Conservation (phyloP, 2,797 vertebrate genomes). For the Megaceryle alcyon region DNA sequence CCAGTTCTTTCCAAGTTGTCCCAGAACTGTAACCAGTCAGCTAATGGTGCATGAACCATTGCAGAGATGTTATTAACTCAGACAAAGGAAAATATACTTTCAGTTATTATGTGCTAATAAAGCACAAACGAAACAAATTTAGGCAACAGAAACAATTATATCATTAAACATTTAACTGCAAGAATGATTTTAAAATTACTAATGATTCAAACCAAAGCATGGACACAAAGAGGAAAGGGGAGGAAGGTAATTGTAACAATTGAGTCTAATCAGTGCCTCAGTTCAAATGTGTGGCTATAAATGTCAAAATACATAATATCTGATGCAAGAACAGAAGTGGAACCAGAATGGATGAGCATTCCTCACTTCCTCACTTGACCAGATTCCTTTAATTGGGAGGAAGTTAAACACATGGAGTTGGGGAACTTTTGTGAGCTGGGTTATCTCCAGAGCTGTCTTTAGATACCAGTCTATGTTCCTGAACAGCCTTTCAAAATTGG, state of each 20-base stretch:
- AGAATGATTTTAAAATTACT: conserved; percentile 55
- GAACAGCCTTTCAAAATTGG: background rate
- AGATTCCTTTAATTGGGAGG: conserved; percentile 26
- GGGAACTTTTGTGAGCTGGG: background rate
- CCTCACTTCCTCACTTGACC: conserved; percentile 35
- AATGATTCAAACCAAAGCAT: conserved; percentile 32
- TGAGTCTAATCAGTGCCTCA: conserved; percentile 29
- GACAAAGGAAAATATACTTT: conserved; percentile 54
- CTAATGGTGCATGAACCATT: background rate
- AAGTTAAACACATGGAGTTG: conserved; percentile 30
- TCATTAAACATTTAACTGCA: conserved; percentile 52
- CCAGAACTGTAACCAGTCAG: background rate
- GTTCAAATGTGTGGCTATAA: background rate
- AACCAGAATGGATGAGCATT: conserved; percentile 55
- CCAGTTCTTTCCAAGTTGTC: background rate
- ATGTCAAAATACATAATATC: conserved; percentile 14
- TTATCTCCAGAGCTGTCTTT: background rate
- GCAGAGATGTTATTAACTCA: conserved; percentile 9
- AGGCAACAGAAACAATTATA: conserved; percentile 41
- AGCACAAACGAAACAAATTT: conserved; percentile 49
- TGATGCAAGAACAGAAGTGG: conserved; percentile 24
- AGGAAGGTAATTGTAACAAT: conserved; percentile 50
- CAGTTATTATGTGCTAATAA: conserved; percentile 51
- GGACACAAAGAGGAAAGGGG: background rate
- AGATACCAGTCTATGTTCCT: background rate